phyloP scores from a whole-genome alignment of 2,113 vertebrate species.

The Macaca mulatta region DNA sequence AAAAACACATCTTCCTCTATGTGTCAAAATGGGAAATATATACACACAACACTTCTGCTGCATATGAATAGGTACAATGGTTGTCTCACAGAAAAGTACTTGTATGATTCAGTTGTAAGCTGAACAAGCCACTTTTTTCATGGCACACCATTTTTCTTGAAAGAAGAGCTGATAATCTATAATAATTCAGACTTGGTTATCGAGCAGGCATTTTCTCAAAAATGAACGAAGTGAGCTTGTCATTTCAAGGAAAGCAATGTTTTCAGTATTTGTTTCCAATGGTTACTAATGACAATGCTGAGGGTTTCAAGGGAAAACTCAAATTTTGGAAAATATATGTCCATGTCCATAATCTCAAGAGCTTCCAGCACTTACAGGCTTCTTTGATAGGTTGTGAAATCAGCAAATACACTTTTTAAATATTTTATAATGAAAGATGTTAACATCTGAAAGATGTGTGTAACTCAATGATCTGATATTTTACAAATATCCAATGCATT shows the following conservation, averaged over 20 bases:
- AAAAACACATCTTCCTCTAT: background rate
- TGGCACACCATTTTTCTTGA: background rate
- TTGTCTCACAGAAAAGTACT: background rate
- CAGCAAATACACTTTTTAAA: background rate
- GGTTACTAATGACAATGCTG: background rate
- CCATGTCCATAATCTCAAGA: background rate
- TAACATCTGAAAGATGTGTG: background rate
- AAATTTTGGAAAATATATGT: constrained; percentile 12
- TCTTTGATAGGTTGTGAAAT: background rate
- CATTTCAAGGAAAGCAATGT: background rate
- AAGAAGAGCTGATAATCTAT: background rate
- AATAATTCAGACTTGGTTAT: background rate
- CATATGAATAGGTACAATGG: background rate
- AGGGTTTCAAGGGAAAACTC: background rate
- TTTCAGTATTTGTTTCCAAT: background rate
- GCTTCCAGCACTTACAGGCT: background rate
- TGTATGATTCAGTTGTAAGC: background rate
- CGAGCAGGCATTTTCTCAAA: background rate
- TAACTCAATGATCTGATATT: constrained; percentile 26
- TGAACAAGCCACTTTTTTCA: background rate
- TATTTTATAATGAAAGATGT: background rate
- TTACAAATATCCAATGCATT: constrained; percentile 27
- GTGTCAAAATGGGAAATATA: background rate
- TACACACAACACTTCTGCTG: background rate
- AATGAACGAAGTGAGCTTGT: background rate